These are phyloP conservation scores for Penaeus chinensis DNA, from an alignment of 1,140 invertebrate genomes.

Conservation along the genomic window DNA sequence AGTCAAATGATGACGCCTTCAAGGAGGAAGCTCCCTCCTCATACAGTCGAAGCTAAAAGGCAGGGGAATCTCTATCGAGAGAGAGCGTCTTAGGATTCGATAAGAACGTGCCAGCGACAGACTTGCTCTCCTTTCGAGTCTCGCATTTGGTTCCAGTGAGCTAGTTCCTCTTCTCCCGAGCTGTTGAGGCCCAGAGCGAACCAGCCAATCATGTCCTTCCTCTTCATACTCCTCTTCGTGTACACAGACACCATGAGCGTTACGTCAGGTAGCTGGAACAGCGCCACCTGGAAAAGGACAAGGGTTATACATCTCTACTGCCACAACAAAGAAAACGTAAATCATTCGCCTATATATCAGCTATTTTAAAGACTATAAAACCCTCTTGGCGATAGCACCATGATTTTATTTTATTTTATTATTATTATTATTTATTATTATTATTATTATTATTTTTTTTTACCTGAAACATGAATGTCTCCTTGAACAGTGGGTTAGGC, in stretches of 20 bases:
- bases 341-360: not conserved
- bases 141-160: conserved; percentile 93
- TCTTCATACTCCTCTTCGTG: conserved; percentile 90
- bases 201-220: conserved; percentile 97
- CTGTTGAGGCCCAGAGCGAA: conserved; percentile 91
- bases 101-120: conserved; percentile 81
- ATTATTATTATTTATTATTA: too few species aligned
- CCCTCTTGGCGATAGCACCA: not conserved
- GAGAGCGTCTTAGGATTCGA: conserved; percentile 66
- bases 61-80: not conserved
- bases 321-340: not conserved
- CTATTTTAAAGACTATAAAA: not conserved
- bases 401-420: too few species aligned
- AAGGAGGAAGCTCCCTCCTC: too few species aligned
- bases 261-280: conserved; percentile 95
- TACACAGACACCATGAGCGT: conserved; percentile 94
- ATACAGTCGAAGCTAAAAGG: too few species aligned
- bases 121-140: conserved; percentile 79
- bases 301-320: not conserved
- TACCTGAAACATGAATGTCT: conserved; percentile 96
- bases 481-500: conserved; percentile 94
- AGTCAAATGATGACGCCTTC: too few species aligned
- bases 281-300: conserved; percentile 77
- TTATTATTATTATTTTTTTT: conserved; percentile 38
- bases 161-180: conserved; percentile 90